Evolutionary conservation across 2,113 vertebrate genomes (phyloP).

Genomic region (Scophthalmus maximus): DNA sequence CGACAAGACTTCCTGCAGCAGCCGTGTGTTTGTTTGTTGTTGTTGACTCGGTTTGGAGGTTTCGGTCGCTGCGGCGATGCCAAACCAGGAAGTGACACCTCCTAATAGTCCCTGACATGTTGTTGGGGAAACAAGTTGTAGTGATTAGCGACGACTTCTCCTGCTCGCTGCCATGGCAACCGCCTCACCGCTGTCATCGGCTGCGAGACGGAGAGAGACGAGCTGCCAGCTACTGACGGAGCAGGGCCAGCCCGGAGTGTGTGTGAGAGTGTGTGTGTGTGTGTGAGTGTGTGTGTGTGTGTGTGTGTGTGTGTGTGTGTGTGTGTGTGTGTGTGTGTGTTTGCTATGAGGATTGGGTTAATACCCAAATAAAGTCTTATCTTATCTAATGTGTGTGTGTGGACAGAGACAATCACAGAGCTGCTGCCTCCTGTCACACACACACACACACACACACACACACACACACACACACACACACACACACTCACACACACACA

Average conservation of each 20-base stretch:
- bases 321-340: too few relatives aligned
- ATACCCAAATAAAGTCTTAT: not conserved
- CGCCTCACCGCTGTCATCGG: slow-evolving; percentile 40
- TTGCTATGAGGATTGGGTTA: too few relatives aligned
- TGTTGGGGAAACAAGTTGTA: slow-evolving; percentile 67
- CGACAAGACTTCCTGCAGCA: slow-evolving; percentile 32
- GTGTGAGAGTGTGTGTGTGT: slow-evolving; percentile 11
- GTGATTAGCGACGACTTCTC: not conserved
- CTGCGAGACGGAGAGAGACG: not conserved
- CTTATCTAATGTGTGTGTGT: not conserved
- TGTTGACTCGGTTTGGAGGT: slow-evolving; percentile 2
- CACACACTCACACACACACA: too few relatives aligned
- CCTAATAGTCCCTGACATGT: slow-evolving; percentile 30
- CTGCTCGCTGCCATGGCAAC: slow-evolving; percentile 18
- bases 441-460: too few relatives aligned
- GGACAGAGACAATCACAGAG: slow-evolving; percentile 32
- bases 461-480: too few relatives aligned
- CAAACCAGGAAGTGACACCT: slow-evolving; percentile 56
- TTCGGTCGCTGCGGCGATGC: not conserved
- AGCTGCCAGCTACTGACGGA: slow-evolving; percentile 49
- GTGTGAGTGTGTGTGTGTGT: slow-evolving; percentile 11
- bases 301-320: slow-evolving; percentile 6
- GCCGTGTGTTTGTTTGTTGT: slow-evolving; percentile 27
- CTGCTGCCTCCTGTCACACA: slow-evolving; percentile 31
- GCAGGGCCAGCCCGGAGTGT: slow-evolving; percentile 24